Evolutionary conservation across 1,140 invertebrate genomes (phyloP).

Genomic region (Zelostemma sp.): DNA sequence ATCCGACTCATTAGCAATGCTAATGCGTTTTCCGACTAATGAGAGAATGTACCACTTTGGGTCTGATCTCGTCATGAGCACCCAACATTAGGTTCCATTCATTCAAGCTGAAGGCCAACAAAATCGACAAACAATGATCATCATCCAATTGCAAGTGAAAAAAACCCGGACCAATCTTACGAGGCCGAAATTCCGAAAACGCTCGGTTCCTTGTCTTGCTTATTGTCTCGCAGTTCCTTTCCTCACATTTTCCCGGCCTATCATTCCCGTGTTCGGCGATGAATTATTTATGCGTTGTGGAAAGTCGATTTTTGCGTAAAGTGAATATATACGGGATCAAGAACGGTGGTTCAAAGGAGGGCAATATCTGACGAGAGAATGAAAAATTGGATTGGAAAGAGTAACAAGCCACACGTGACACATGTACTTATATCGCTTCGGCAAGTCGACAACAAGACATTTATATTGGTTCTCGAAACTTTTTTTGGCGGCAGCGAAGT

Average conservation of each 20-base stretch:
- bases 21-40: slow-evolving; percentile 64
- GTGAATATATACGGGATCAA: slow-evolving; percentile 26
- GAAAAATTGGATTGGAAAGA: background rate
- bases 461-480: background rate
- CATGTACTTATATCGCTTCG: background rate
- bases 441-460: slow-evolving; percentile 18
- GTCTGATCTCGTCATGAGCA: slow-evolving; percentile 37
- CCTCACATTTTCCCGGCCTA: slow-evolving; percentile 18
- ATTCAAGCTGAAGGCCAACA: slow-evolving; percentile 42
- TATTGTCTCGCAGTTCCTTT: too few relatives aligned
- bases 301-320: slow-evolving; percentile 32
- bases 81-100: slow-evolving; percentile 30
- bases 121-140: slow-evolving; percentile 48
- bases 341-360: slow-evolving; percentile 6
- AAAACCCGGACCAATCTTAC: slow-evolving; percentile 22
- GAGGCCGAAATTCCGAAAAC: slow-evolving; percentile 31
- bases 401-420: slow-evolving; percentile 7
- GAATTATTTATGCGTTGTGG: slow-evolving; percentile 34
- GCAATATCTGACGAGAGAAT: slow-evolving; percentile 1
- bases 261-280: slow-evolving; percentile 32
- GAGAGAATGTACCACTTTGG: slow-evolving; percentile 51
- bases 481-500: too few relatives aligned
- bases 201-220: slow-evolving; percentile 23
- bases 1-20: slow-evolving; percentile 64
- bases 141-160: slow-evolving; percentile 53